A percentile compares a stretch with the other conserved stretches of the same genome.
These are phyloP conservation scores for Helarctos malayanus DNA, from an alignment of 2,797 vertebrate species.

Conservation along the genomic window DNA sequence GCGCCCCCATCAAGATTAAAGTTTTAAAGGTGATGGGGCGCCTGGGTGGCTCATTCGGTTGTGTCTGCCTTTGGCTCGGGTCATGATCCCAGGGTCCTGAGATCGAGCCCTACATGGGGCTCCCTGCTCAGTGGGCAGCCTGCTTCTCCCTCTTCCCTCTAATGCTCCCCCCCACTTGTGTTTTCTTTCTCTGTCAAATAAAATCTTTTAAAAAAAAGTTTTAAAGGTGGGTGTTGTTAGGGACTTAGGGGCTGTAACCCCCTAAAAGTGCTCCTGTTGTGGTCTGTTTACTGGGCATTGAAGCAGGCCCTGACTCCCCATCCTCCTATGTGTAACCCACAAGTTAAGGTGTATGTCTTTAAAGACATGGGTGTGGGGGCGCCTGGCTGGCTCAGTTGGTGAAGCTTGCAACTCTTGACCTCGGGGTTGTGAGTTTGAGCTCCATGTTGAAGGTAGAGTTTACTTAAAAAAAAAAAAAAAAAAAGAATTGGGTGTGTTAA, in stretches of 20 bases:
- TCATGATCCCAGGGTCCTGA: too few relatives aligned
- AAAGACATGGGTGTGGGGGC: neutral
- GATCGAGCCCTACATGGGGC: too few relatives aligned
- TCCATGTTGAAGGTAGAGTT: neutral
- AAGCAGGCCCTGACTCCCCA: too few relatives aligned
- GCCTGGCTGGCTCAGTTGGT: rapidly evolving
- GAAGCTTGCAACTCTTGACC: neutral
- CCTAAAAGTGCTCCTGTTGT: neutral
- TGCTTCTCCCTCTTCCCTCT: too few relatives aligned
- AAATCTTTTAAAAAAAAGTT: neutral
- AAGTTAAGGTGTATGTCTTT: neutral
- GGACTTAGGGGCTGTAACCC: neutral
- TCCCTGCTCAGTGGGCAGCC: too few relatives aligned
- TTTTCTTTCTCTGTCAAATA: too few relatives aligned
- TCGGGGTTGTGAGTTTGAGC: neutral
- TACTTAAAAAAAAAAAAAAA: neutral
- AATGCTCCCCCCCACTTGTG: too few relatives aligned
- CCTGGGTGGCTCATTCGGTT: too few relatives aligned
- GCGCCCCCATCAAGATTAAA: neutral
- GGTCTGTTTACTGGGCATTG: neutral
- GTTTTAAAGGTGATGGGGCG: neutral
- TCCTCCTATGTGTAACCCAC: rapidly evolving
- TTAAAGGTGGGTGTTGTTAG: neutral
- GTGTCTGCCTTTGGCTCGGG: too few relatives aligned
- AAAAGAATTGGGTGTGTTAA: neutral